Conservation (phyloP, 2,797 vertebrate genomes). For the Gallinago nigripennis region DNA sequence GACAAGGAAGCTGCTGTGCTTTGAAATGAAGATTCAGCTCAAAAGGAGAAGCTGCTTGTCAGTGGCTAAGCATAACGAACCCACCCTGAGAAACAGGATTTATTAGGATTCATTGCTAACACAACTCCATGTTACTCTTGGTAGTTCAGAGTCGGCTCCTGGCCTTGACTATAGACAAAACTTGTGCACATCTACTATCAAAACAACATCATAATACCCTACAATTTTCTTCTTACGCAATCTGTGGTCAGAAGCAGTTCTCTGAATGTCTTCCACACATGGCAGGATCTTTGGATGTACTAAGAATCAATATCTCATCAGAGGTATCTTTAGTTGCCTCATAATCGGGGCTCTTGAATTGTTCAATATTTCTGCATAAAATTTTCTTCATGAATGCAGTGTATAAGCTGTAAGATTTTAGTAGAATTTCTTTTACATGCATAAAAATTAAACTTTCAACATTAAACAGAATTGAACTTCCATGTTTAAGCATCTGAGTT, state of each 20-base stretch:
- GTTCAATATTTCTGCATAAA: not conserved
- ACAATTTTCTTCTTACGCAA: not conserved
- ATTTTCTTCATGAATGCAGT: not conserved
- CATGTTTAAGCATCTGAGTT: not conserved
- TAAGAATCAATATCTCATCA: not conserved
- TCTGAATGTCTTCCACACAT: not conserved
- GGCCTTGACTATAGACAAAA: not conserved
- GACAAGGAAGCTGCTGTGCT: not conserved
- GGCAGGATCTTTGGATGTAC: not conserved
- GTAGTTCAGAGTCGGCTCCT: not conserved
- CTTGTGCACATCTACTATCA: not conserved
- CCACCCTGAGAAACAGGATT: not conserved
- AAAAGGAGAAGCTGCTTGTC: not conserved
- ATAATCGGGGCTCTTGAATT: not conserved
- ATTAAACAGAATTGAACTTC: not conserved
- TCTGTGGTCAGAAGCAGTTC: not conserved
- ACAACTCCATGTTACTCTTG: not conserved
- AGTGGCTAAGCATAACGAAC: not conserved
- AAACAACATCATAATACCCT: not conserved
- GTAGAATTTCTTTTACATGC: not conserved
- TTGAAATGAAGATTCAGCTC: not conserved
- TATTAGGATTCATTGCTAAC: not conserved
- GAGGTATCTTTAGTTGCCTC: not conserved
- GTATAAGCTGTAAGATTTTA: not conserved
- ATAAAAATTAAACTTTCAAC: not conserved